Percentiles rank a stretch among this genome's conserved stretches.
phyloP scores from a whole-genome alignment of 2,113 vertebrate species.

The Hippocampus abdominalis region DNA sequence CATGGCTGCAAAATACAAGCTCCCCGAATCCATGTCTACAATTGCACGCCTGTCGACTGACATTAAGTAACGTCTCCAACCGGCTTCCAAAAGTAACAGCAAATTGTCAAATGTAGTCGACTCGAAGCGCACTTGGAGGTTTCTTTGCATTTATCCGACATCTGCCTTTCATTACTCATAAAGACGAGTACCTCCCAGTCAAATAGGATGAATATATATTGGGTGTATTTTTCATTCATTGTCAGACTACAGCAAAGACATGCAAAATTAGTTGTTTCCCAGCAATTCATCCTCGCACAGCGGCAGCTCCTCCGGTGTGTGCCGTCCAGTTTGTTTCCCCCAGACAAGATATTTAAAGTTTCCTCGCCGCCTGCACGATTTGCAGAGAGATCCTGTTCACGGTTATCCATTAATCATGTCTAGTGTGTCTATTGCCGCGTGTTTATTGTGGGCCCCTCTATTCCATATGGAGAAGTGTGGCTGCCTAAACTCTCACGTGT shows the following conservation, averaged over 20 bases:
- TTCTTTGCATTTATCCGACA: constrained; percentile 8
- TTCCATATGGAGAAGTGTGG: constrained; percentile 26
- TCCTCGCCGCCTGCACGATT: constrained; percentile 16
- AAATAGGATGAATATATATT: constrained; percentile 24
- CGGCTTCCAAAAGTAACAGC: constrained; percentile 5
- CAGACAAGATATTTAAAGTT: constrained; percentile 38
- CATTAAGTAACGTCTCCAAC: background rate
- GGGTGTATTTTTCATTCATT: constrained; percentile 17
- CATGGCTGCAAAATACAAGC: background rate
- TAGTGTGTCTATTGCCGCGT: constrained; percentile 23
- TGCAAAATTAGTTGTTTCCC: constrained; percentile 24
- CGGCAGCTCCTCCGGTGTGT: constrained; percentile 4
- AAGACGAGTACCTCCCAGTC: constrained; percentile 14
- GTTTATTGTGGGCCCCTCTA: constrained; percentile 44
- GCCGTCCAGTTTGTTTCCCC: constrained; percentile 9
- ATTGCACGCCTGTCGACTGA: constrained; percentile 2
- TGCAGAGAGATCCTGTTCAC: constrained; percentile 16
- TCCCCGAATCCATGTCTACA: background rate
- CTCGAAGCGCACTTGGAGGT: background rate
- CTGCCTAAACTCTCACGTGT: constrained; percentile 23
- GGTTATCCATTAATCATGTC: constrained; percentile 55
- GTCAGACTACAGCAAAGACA: constrained; percentile 13
- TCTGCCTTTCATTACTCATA: constrained; percentile 18
- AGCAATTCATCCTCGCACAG: constrained; percentile 6
- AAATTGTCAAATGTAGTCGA: constrained; percentile 1